Evolutionary conservation across 1,140 invertebrate genomes (phyloP).

Genomic region (Bactericera cockerelli): DNA sequence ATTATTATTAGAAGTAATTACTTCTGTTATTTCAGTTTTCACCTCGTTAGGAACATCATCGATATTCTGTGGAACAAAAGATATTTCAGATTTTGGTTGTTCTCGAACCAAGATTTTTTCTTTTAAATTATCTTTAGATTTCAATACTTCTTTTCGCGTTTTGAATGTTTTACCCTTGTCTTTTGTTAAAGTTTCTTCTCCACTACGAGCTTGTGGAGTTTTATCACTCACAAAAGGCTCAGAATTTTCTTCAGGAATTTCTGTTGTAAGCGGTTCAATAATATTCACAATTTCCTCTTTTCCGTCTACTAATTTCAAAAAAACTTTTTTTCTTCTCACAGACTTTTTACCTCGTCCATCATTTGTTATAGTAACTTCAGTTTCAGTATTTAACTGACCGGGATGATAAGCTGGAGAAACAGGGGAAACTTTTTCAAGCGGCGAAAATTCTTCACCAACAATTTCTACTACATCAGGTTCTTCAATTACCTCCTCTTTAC

Average conservation of each 20-base stretch:
- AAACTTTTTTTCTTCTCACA: not conserved
- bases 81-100: not conserved
- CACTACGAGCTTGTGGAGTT: not conserved
- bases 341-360: not conserved
- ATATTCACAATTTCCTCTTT: constrained; percentile 2
- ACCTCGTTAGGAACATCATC: not conserved
- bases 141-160: not conserved
- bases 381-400: not conserved
- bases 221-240: not conserved
- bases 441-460: not conserved
- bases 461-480: constrained; percentile 8
- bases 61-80: not conserved
- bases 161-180: not conserved
- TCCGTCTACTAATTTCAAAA: not conserved
- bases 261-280: not conserved
- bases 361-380: not conserved
- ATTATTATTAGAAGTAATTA: not conserved
- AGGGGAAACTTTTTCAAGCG: not conserved
- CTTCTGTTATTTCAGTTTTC: not conserved
- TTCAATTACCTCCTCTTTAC: constrained; percentile 1
- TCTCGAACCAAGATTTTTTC: not conserved
- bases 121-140: not conserved
- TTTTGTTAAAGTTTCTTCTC: not conserved
- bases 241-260: not conserved
- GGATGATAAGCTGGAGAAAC: not conserved